Conservation (phyloP, 2,888 invertebrate genomes). For the Caenorhabditis plicata region DNA sequence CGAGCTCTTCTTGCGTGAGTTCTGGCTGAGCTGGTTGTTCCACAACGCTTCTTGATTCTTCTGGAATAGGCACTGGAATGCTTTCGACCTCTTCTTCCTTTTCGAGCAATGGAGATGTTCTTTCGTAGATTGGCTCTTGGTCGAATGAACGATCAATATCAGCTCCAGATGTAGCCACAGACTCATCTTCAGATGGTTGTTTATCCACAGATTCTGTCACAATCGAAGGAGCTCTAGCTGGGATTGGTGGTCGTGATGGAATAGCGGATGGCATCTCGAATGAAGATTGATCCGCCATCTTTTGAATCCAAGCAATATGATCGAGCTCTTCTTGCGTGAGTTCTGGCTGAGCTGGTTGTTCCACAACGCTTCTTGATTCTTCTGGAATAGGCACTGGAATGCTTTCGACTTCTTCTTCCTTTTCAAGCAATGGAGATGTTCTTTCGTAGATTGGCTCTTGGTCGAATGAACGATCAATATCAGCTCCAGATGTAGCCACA, state of each 20-base stretch:
- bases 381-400: too few relatives aligned
- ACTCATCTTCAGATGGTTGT: conserved; percentile 18
- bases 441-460: conserved; percentile 2
- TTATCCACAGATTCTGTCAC: conserved; percentile 5
- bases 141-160: conserved; percentile 24
- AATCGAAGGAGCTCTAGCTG: neutral
- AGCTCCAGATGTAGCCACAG: conserved; percentile 30
- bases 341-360: too few relatives aligned
- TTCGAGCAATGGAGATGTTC: conserved; percentile 2
- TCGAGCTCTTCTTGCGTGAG: conserved; percentile 10
- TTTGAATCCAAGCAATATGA: conserved; percentile 6
- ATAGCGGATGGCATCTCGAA: neutral
- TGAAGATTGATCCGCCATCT: conserved; percentile 3
- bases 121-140: neutral
- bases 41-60: too few relatives aligned
- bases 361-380: too few relatives aligned
- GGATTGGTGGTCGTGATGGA: conserved; percentile 1
- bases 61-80: too few relatives aligned
- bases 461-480: conserved; percentile 5
- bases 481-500: conserved; percentile 4
- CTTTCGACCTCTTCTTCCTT: neutral
- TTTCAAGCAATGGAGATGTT: conserved; percentile 18
- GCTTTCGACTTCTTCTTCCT: too few relatives aligned
- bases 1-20: conserved; percentile 34
- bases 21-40: conserved; percentile 2